A percentile compares a stretch with the other conserved stretches of the same genome.
Evolutionary conservation across 2,797 vertebrate genomes (phyloP).

Genomic region (Enteromius argenteus): DNA sequence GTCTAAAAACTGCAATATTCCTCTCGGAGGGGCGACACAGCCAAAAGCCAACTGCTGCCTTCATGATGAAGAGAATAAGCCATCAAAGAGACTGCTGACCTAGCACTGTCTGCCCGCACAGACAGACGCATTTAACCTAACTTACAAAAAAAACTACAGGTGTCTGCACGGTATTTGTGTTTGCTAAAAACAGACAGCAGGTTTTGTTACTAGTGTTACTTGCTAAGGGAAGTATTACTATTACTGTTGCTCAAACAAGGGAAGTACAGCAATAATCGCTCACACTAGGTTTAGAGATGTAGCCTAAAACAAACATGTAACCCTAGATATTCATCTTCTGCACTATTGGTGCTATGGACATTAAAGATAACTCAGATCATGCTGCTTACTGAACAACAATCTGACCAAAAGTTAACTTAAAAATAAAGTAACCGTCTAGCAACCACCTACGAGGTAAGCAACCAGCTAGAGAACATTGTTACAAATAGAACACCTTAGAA

Average conservation of each 20-base stretch:
- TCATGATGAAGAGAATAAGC: conserved; percentile 42
- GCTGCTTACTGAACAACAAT: not conserved
- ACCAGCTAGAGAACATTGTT: too few relatives aligned
- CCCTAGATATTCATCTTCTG: not conserved
- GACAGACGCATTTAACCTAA: conserved; percentile 21
- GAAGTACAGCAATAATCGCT: not conserved
- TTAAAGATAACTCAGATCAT: not conserved
- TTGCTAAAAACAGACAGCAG: not conserved
- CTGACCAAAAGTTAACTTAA: too few relatives aligned
- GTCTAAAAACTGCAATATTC: conserved; percentile 7
- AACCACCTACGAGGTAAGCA: not conserved
- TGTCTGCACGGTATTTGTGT: not conserved
- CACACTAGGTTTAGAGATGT: not conserved
- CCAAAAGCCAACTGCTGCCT: conserved; percentile 42
- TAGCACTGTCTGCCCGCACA: conserved; percentile 11
- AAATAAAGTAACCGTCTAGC: not conserved
- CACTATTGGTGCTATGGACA: not conserved
- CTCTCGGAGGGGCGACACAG: not conserved
- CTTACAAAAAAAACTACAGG: conserved; percentile 25
- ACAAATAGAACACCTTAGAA: too few relatives aligned
- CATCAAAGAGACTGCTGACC: conserved; percentile 55
- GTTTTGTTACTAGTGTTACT: not conserved
- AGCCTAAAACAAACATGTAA: not conserved
- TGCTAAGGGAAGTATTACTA: not conserved
- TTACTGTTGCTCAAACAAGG: not conserved